Percentiles rank a stretch among this genome's conserved stretches.
Conservation (phyloP, 2,888 invertebrate species). For the Mellilla xanthometata region DNA sequence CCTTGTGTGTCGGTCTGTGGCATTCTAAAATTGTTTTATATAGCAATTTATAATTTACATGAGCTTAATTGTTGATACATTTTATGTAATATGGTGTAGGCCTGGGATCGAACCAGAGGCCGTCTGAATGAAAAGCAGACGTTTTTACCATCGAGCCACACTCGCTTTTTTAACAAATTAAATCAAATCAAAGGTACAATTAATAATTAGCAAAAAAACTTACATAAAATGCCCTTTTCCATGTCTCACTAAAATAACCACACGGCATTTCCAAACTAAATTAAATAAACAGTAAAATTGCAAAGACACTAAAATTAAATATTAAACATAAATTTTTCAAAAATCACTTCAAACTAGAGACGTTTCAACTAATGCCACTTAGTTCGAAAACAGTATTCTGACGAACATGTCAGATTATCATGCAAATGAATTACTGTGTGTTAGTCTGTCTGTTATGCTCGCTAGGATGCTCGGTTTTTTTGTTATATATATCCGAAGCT, state of each 20-base stretch:
- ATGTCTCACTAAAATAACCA: conserved; percentile 67
- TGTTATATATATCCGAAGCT: conserved; percentile 43
- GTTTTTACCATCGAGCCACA: no score
- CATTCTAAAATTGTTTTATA: no score
- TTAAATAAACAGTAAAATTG: conserved; percentile 19
- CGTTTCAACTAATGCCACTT: conserved; percentile 3
- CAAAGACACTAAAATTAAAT: no score
- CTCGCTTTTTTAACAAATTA: no score
- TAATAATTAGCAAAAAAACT: conserved; percentile 40
- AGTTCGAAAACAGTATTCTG: conserved; percentile 45
- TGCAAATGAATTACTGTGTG: conserved; percentile 72
- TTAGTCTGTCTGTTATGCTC: conserved; percentile 60
- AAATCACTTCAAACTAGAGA: conserved; percentile 21
- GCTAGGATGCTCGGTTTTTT: conserved; percentile 48
- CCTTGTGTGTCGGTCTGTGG: no score
- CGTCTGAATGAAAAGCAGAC: no score
- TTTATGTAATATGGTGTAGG: no score
- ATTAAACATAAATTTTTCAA: conserved; percentile 3
- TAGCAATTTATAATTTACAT: no score
- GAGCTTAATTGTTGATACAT: no score
- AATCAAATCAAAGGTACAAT: no score
- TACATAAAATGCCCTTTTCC: conserved; percentile 62
- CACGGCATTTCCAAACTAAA: conserved; percentile 60
- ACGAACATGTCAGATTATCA: conserved; percentile 53
- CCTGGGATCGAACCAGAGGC: no score